Conservation (phyloP, 2,888 invertebrate genomes). For the Sphaerophoria taeniata region DNA sequence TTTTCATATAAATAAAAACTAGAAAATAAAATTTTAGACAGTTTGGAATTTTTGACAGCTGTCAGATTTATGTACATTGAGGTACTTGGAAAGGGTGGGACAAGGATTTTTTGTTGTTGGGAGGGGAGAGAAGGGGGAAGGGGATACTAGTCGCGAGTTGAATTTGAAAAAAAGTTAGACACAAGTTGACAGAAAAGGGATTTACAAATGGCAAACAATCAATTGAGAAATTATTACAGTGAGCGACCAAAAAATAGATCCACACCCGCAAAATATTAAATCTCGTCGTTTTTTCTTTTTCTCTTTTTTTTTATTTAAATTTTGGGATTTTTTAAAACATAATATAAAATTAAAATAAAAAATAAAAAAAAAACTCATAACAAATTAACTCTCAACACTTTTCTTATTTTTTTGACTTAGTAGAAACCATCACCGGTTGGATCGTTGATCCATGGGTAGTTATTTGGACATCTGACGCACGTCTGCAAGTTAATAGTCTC, state of each 20-base stretch:
- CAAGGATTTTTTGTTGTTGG: neutral
- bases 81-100: neutral
- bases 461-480: conserved; percentile 95
- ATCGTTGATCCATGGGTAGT: conserved; percentile 97
- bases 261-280: conserved; percentile 41
- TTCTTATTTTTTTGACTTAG: conserved; percentile 87
- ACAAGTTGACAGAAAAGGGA: conserved; percentile 21
- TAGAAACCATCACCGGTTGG: conserved; percentile 90
- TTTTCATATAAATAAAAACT: conserved; percentile 20
- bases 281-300: conserved; percentile 27
- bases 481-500: conserved; percentile 97
- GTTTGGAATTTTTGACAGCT: no score
- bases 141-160: neutral
- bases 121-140: neutral
- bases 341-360: conserved; percentile 60
- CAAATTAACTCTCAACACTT: conserved; percentile 72
- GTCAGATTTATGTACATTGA: no score
- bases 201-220: conserved; percentile 62
- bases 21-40: no score
- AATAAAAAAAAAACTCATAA: conserved; percentile 68
- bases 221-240: conserved; percentile 43
- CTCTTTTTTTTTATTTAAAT: conserved; percentile 55
- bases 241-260: conserved; percentile 67
- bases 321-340: conserved; percentile 56
- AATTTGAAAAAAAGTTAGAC: conserved; percentile 47